Conservation (phyloP, 2,888 invertebrate genomes). For the Siphlonurus alternatus region DNA sequence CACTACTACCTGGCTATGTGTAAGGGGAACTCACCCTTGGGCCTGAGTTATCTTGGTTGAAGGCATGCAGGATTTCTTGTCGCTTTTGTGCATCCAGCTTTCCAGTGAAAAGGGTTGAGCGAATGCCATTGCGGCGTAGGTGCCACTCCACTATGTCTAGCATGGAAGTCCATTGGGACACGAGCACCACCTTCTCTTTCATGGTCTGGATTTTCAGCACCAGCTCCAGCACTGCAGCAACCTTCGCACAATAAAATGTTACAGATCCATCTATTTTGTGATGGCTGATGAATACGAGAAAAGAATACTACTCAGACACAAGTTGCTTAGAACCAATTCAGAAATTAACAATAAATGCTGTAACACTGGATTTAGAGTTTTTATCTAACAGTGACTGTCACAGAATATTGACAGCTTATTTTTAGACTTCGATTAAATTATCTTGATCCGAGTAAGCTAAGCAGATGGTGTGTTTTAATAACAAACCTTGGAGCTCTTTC, state of each 20-base stretch:
- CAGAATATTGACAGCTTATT: no score
- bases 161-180: constrained; percentile 86
- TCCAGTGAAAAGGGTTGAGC: constrained; percentile 56
- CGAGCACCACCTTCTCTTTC: constrained; percentile 63
- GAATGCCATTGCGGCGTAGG: constrained; percentile 34
- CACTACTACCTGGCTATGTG: neutral
- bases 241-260: no score
- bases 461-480: no score
- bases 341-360: neutral
- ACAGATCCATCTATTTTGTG: no score
- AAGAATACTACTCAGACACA: no score
- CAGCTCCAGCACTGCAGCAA: constrained; percentile 38
- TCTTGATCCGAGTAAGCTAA: no score
- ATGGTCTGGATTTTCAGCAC: constrained; percentile 27
- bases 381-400: neutral
- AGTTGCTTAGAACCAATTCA: no score
- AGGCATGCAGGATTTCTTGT: constrained; percentile 45
- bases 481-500: constrained; percentile 45
- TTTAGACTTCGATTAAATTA: no score
- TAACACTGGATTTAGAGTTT: neutral
- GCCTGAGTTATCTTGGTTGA: constrained; percentile 44
- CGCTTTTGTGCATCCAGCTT: constrained; percentile 52
- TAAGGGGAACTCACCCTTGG: constrained; percentile 31
- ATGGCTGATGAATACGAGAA: no score
- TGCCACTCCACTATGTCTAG: constrained; percentile 52